phyloP scores from a whole-genome alignment of 1,140 invertebrate genomes.

The Zaprionus camerounensis region DNA sequence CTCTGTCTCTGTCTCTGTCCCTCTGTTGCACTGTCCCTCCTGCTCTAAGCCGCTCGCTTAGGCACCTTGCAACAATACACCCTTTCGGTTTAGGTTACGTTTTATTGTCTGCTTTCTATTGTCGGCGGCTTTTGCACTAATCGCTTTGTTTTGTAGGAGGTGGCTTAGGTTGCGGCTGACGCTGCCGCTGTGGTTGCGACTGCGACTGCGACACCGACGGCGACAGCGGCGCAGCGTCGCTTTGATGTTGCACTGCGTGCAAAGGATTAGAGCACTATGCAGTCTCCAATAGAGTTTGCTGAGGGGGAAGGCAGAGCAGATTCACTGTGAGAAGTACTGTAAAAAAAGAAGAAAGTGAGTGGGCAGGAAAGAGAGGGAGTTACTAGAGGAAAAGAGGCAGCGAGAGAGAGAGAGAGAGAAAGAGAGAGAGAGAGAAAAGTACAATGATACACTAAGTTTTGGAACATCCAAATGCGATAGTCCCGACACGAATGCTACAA shows the following conservation, averaged over 20 bases:
- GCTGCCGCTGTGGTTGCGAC: constrained; percentile 11
- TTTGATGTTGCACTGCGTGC: constrained; percentile 48
- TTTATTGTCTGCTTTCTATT: constrained; percentile 26
- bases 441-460: no score
- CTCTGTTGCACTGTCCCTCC: not conserved
- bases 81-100: constrained; percentile 37
- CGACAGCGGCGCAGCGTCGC: constrained; percentile 2
- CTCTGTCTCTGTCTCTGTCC: not conserved
- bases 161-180: constrained; percentile 34
- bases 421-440: no score
- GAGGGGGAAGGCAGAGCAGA: not conserved
- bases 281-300: not conserved
- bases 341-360: not conserved
- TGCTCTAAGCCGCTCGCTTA: constrained; percentile 39
- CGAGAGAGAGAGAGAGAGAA: no score
- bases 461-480: no score
- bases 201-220: constrained; percentile 5
- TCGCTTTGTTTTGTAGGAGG: constrained; percentile 64
- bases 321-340: not conserved
- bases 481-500: no score
- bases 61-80: constrained; percentile 49
- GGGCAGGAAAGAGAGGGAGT: not conserved
- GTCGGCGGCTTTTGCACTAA: constrained; percentile 53
- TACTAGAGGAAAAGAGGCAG: not conserved
- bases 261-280: constrained; percentile 34